Percentiles rank a stretch among this genome's conserved stretches.
These are phyloP conservation scores for Calameuta filiformis DNA, from an alignment of 2,888 invertebrate genomes.

Conservation along the genomic window DNA sequence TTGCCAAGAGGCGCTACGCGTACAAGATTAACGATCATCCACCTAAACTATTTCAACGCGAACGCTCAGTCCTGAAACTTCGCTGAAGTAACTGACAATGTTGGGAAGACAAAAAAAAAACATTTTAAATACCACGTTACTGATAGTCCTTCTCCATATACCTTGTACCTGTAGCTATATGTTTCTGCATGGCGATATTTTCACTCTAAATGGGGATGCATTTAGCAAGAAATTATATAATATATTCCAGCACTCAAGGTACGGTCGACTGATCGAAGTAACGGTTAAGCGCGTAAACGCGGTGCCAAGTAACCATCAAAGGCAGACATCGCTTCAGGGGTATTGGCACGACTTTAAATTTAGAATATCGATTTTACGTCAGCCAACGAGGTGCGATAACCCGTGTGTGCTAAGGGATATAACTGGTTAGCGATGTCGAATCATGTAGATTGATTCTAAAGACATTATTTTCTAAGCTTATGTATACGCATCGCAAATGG, in stretches of 20 bases:
- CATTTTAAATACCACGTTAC: not conserved
- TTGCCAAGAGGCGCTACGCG: not conserved
- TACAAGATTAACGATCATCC: not conserved
- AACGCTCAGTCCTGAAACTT: not conserved
- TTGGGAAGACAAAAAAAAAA: not conserved
- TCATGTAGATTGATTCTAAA: not conserved
- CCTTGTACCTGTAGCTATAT: too few species aligned
- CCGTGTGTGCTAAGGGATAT: conserved; percentile 1
- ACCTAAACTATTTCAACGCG: not conserved
- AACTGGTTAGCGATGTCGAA: not conserved
- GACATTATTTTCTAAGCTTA: conserved; percentile 3
- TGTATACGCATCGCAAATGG: too few species aligned
- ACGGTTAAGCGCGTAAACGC: not conserved
- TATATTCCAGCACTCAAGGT: not conserved
- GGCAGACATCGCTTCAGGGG: not conserved
- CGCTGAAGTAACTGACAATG: not conserved
- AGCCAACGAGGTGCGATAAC: conserved; percentile 12
- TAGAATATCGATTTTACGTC: conserved; percentile 33
- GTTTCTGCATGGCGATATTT: not conserved
- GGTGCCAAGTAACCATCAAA: not conserved
- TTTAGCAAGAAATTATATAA: not conserved
- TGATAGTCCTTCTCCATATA: not conserved
- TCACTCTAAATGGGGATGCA: not conserved
- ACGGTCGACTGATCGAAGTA: not conserved
- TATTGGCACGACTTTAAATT: conserved; percentile 32